A percentile compares a stretch with the other conserved stretches of the same genome.
Evolutionary conservation across 2,888 invertebrate genomes (phyloP).

Genomic region (Drosophila greeni): DNA sequence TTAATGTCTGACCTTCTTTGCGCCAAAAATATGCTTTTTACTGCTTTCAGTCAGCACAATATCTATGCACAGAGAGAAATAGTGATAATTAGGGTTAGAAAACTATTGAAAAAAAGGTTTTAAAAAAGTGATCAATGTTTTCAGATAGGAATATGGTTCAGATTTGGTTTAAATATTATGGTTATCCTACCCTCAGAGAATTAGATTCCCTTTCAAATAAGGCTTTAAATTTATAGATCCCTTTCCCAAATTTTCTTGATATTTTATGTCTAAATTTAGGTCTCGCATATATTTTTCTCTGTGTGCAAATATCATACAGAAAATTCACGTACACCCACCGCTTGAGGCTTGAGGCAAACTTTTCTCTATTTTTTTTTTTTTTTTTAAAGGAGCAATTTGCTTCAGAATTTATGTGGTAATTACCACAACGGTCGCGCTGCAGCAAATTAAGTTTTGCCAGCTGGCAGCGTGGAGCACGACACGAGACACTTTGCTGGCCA

Average conservation of each 20-base stretch:
- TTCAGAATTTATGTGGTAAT: conserved; percentile 68
- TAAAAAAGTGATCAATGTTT: too few species aligned
- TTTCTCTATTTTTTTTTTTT: conserved; percentile 1
- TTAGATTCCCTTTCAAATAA: background rate
- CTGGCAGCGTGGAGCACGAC: conserved; percentile 42
- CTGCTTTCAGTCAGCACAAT: conserved; percentile 20
- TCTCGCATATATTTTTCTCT: conserved; percentile 1
- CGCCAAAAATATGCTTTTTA: conserved; percentile 29
- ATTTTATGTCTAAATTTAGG: too few species aligned
- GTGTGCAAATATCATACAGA: conserved; percentile 2
- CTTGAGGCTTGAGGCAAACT: conserved; percentile 33
- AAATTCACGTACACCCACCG: conserved; percentile 9
- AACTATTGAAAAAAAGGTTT: too few species aligned
- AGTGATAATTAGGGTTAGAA: background rate
- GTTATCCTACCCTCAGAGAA: background rate
- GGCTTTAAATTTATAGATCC: too few species aligned
- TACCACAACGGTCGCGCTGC: conserved; percentile 49
- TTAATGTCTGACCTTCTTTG: conserved; percentile 41
- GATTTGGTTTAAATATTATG: background rate
- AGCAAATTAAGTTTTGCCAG: conserved; percentile 73
- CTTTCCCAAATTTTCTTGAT: too few species aligned
- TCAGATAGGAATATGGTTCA: too few species aligned
- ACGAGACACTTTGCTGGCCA: conserved; percentile 45
- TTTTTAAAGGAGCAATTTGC: conserved; percentile 69
- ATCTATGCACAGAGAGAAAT: conserved; percentile 1